Percentiles rank a stretch among this genome's conserved stretches.
Conservation (phyloP, 1,140 invertebrate species). For the Drosophila novamexicana region DNA sequence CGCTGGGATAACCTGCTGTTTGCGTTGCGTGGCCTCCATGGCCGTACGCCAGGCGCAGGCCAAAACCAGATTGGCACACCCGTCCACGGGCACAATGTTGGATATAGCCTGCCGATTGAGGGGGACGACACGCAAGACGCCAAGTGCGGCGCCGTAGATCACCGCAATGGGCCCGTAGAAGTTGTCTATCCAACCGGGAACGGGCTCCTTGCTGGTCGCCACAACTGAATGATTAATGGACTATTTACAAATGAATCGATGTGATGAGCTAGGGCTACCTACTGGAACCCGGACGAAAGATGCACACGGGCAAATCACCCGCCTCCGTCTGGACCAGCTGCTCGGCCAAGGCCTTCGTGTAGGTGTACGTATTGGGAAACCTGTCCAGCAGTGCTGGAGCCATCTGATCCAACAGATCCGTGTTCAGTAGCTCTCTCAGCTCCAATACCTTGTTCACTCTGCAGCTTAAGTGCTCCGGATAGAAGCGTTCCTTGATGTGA, state of each 20-base stretch:
- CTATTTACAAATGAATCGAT: conserved; percentile 1
- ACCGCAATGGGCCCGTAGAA: conserved; percentile 94
- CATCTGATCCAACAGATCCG: conserved; percentile 87
- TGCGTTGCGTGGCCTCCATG: conserved; percentile 82
- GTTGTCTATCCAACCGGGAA: conserved; percentile 94
- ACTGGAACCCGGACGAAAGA: conserved; percentile 90
- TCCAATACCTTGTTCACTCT: conserved; percentile 88
- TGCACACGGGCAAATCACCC: conserved; percentile 88
- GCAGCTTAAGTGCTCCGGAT: conserved; percentile 87
- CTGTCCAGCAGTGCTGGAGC: conserved; percentile 88
- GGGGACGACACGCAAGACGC: conserved; percentile 88
- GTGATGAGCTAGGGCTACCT: conserved; percentile 83
- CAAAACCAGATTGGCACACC: conserved; percentile 90
- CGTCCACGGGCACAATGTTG: conserved; percentile 92
- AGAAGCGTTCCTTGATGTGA: conserved; percentile 89
- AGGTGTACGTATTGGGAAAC: conserved; percentile 93
- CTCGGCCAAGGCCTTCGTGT: conserved; percentile 93
- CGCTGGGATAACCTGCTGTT: conserved; percentile 17
- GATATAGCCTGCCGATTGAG: conserved; percentile 86
- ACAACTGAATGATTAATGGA: background rate
- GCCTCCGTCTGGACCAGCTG: conserved; percentile 87
- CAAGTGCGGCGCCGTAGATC: conserved; percentile 88
- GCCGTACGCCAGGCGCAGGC: conserved; percentile 89
- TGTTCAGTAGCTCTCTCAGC: conserved; percentile 84
- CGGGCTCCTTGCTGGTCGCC: conserved; percentile 86